Percentiles rank a stretch among this genome's conserved stretches.
phyloP scores from a whole-genome alignment of 2,888 invertebrate genomes.

The Morinoia aosen region DNA sequence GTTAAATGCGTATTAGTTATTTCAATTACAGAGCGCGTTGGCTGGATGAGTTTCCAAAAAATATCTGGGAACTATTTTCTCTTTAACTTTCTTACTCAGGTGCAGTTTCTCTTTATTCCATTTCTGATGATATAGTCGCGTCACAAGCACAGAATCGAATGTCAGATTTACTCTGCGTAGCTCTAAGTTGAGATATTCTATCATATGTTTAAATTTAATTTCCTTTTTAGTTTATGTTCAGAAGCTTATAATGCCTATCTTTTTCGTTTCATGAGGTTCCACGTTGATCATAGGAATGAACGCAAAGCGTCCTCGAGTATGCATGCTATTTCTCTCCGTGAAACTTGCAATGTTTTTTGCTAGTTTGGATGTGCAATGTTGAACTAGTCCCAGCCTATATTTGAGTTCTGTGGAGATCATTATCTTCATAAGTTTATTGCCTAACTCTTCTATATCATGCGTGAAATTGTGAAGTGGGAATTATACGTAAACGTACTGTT shows the following conservation, averaged over 20 bases:
- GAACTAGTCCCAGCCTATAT: background rate
- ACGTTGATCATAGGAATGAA: background rate
- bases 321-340: background rate
- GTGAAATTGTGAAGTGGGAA: background rate
- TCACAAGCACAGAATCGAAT: background rate
- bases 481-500: background rate
- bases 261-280: background rate
- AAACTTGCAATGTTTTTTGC: background rate
- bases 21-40: no score
- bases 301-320: background rate
- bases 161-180: background rate
- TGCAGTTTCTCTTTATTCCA: no score
- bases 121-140: background rate
- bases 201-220: background rate
- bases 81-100: no score
- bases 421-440: background rate
- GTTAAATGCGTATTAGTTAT: no score
- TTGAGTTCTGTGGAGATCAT: background rate
- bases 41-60: no score
- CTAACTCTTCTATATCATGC: background rate
- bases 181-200: background rate
- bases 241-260: background rate
- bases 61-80: no score
- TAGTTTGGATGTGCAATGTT: background rate
- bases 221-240: background rate